Evolutionary conservation across 2,113 vertebrate species (phyloP).

Genomic region (Centropus bengalensis): DNA sequence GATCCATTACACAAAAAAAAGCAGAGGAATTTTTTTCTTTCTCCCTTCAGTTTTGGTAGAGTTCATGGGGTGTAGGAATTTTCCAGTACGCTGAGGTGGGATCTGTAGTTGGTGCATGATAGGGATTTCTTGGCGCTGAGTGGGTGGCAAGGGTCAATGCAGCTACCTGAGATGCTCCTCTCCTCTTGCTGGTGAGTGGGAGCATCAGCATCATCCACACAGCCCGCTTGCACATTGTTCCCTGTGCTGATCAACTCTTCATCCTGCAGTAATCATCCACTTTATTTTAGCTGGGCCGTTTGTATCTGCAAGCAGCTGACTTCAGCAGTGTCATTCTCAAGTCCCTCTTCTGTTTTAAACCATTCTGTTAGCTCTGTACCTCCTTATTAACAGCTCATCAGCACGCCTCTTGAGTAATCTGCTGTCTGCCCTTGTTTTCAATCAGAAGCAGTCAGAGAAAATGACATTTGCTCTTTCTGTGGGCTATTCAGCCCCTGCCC

Average conservation of each 20-base stretch:
- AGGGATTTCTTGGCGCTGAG: background rate
- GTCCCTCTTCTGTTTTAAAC: background rate
- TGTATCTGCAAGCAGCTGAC: background rate
- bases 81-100: background rate
- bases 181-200: background rate
- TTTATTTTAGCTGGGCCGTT: background rate
- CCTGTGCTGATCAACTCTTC: background rate
- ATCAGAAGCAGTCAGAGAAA: background rate
- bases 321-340: background rate
- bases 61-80: background rate
- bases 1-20: slow-evolving; percentile 32
- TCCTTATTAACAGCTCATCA: background rate
- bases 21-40: background rate
- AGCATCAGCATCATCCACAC: background rate
- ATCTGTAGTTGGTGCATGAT: background rate
- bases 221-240: background rate
- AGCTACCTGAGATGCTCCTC: background rate
- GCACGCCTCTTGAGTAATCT: background rate
- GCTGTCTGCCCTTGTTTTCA: background rate
- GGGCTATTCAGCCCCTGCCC: background rate
- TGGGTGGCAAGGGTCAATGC: background rate
- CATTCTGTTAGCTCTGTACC: background rate
- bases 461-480: background rate
- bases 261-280: background rate
- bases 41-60: background rate